Base-by-base conservation (phyloP, 2,888 invertebrate species). In the Mycogona germanica region DNA sequence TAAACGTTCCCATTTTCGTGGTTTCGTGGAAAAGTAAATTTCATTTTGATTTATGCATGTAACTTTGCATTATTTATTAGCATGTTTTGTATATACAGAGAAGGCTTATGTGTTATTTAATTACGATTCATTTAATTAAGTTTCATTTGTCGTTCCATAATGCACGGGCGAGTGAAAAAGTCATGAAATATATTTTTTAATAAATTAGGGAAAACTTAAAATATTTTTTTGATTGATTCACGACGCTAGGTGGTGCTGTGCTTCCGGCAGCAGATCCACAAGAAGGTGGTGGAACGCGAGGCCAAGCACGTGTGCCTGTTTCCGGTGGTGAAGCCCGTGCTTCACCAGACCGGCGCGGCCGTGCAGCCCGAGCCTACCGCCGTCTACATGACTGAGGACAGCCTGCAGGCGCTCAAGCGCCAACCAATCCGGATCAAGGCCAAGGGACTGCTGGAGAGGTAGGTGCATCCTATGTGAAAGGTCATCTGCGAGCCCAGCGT, bases 401-500 rank as follows among this genome's bases (percentile, higher is more conserved):
- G 51, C 23, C 40, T 57, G 17, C 44, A 57, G 47, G 51, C 42
- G 21, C 32, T 57, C 19, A 57, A 57, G 32, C 55, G 58, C 2
- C 59, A 59, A 42, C 60, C 60, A 9, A 38, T 60, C 37, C 56
- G 58, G 29, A 47, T 57, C n/a, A 59, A 59, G 48, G 60, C 59
- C 2, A 59, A 60, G 58, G 60, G 61, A 3, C 51, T 61, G 17
- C 37, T 61, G 7, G 61, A 61, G 54, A 58, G 61, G 61, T 61
- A 30, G 23, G 32, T 12, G 26, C 28, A 44, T 2, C 28, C 28
- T n/a, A 12, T 44, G 21, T 21, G 5, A 19, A 42, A 23, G 4
- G 19, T 9, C 9, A 12, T 57, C 70, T 88, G 1, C 70, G 19
- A 41, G 7, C 9, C 25, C 41, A 9, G 21, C 17, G 21, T 19